phyloP scores from a whole-genome alignment of 2,797 vertebrate genomes.

The Clarias laeviceps region DNA sequence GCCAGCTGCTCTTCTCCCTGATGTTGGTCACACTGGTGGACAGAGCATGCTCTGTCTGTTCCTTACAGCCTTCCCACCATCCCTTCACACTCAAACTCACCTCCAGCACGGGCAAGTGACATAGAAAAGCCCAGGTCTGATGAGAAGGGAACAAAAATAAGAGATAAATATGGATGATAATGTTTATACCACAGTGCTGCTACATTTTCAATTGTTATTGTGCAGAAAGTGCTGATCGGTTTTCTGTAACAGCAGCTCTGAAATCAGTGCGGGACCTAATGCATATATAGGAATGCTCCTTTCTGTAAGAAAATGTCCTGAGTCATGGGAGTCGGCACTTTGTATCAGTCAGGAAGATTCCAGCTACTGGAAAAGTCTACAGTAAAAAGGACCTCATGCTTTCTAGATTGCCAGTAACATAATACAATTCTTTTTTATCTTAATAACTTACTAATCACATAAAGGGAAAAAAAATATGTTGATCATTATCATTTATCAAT shows the following conservation, averaged over 20 bases:
- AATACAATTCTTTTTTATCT: neutral
- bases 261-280: neutral
- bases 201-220: neutral
- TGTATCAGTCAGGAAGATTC: neutral
- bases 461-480: too few species aligned
- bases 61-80: constrained; percentile 81
- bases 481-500: too few species aligned
- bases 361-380: neutral
- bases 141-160: neutral
- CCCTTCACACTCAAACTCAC: constrained; percentile 86
- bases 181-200: neutral
- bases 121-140: constrained; percentile 90
- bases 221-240: neutral
- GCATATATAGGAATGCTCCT: neutral
- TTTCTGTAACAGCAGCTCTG: neutral
- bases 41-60: constrained; percentile 77
- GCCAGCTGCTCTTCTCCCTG: constrained; percentile 83
- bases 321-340: neutral
- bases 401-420: neutral
- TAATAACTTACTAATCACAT: neutral
- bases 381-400: neutral
- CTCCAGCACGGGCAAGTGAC: constrained; percentile 87
- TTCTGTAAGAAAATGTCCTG: neutral
- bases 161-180: neutral
- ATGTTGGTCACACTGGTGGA: constrained; percentile 68